Evolutionary conservation across 2,888 invertebrate genomes (phyloP), one percentile per base, ranked within the genome.

Genomic region (Chymomyza procnemis): DNA sequence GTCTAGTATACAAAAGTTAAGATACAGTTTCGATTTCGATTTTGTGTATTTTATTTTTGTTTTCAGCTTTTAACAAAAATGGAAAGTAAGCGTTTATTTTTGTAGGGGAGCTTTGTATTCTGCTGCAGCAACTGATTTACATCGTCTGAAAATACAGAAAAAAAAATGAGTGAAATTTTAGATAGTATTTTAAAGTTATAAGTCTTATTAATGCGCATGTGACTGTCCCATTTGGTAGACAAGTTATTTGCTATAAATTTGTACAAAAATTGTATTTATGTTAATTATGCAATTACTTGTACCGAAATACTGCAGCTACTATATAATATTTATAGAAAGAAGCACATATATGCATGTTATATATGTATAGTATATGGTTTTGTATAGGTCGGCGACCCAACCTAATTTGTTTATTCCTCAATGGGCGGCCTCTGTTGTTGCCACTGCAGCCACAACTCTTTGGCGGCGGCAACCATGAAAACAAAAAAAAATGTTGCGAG

Each of bases 201-300:
- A 41, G 34, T 9, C 9, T 2, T 34, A 34, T 34, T 34, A 34
- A 34, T 34, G 34, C 9, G 5, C 34, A 9, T 30, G 2, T 9
- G 34, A 2, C 34, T 41, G 34, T 41, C 34, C 12, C 34, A 41
- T 41, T 41, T 41, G 12, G 34, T 41, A 12, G 34, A 1, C 34
- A 41, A 14, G 34, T 41, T 12, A 12, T 41, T 41, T 41, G 34
- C 34, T 41, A 12, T 5, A 41, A 41, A 57, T 46, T 64, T 48
- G 41, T 57, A 59, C 56, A 66, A 68, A 71, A 67, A 26, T 60
- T 73, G 69, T 75, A 75, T 66, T 56, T 77, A 74, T 73, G 78
- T 74, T 82, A 82, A 81, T 81, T 73, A 82, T 74, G 72, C 71
- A 69, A 74, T 77, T 79, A 78, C 77, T 69, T 70, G 73, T 66